Evolutionary conservation across 2,888 invertebrate species (phyloP).

Genomic region (Scaptomyza flava): DNA sequence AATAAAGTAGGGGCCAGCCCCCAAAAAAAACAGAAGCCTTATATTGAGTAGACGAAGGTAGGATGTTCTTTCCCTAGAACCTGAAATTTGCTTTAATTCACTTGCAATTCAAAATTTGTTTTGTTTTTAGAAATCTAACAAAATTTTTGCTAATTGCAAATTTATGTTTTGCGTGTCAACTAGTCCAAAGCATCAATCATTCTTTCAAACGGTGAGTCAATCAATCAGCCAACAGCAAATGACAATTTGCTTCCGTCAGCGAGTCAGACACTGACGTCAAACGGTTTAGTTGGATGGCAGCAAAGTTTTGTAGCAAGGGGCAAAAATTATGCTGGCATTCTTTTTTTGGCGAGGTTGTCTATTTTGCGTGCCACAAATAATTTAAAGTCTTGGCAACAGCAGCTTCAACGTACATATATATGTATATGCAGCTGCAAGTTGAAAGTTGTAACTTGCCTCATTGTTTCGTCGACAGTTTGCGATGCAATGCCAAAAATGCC

Average conservation of each 20-base stretch:
- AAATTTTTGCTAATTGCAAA: conserved; percentile 28
- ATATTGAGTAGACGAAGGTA: conserved; percentile 1
- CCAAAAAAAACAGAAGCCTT: background rate
- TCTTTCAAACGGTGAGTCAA: conserved; percentile 34
- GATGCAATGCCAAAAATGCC: conserved; percentile 49
- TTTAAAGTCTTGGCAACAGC: conserved; percentile 34
- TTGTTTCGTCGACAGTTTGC: conserved; percentile 35
- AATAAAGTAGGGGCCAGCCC: conserved; percentile 47
- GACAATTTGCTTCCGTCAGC: conserved; percentile 10
- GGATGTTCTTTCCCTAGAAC: background rate
- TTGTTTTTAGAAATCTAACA: conserved; percentile 1
- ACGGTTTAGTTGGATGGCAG: background rate
- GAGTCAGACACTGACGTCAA: background rate
- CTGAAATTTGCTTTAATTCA: background rate
- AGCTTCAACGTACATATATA: conserved; percentile 7
- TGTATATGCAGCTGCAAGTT: conserved; percentile 15
- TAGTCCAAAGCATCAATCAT: conserved; percentile 14
- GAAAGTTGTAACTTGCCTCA: conserved; percentile 20
- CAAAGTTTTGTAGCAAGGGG: conserved; percentile 6
- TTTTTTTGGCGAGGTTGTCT: conserved; percentile 16
- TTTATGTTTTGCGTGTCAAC: background rate
- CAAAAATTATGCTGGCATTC: conserved; percentile 23
- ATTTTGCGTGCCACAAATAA: conserved; percentile 64
- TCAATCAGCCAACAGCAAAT: conserved; percentile 28
- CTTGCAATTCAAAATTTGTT: background rate